Evolutionary conservation across 2,888 invertebrate genomes (phyloP), one percentile per base, ranked within the genome.

Genomic region (Parthenolecanium corni): DNA sequence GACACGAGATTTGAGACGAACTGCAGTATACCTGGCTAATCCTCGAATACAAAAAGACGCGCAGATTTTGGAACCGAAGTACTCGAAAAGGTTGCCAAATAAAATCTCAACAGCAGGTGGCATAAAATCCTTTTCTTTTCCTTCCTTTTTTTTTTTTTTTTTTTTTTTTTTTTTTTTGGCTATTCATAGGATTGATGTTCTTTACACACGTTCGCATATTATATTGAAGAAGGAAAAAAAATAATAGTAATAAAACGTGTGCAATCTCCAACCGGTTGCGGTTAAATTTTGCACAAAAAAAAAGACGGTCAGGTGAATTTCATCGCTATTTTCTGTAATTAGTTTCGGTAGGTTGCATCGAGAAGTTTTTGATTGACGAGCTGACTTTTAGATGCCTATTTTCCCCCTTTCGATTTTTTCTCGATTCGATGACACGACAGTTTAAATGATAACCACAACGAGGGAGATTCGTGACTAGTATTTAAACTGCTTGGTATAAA

Each of bases 11-110:
- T 38, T 14, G 44, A 42, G 38, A 11, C 38, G 11, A 44, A 20
- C 24, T n/a, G 18, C 56, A 47, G 57, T 4, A 46, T 57, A 57
- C 57, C 57, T 57, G 46, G 57, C 57, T 57, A 57, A 57, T 57
- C 57, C 57, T 14, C n/a, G 25, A 46, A 31, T 46, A 57, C 57
- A 57, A 57, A 44, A 57, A 46, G n/a, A 11, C 31, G 40, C 24
- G 21, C 40, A 42, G 42, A 54, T 54, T 42, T 42, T 14, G 16
- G 44, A 42, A 42, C 16, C 16, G 14, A 14, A 42, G 44, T 14
- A 42, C 44, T 57, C 31, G 25, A 57, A 44, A 23, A 42, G 14
- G 25, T 18, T 11, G 18, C n/a, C 11, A 11, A 57, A 57, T 49
- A 18, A 31, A 44, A 46, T 11, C 38, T 42, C 44, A 44, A 24